Evolutionary conservation across 2,888 invertebrate species (phyloP).

Genomic region (Ectropis crepuscularia): DNA sequence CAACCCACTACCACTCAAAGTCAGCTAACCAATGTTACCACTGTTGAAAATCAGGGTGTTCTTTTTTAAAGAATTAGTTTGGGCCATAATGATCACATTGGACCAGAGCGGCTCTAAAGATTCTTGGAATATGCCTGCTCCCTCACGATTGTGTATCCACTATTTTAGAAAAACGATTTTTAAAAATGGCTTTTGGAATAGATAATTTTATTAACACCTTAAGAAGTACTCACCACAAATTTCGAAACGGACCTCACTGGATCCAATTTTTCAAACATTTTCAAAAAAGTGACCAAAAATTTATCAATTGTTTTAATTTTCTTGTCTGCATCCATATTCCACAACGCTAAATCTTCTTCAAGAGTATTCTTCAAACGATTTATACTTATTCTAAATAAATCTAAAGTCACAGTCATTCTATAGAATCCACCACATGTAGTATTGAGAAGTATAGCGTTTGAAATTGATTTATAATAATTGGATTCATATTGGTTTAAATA

Average conservation of each 20-base stretch:
- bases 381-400: neutral
- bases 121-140: too few relatives aligned
- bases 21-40: too few relatives aligned
- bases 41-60: too few relatives aligned
- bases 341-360: neutral
- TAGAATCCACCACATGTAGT: neutral
- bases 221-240: neutral
- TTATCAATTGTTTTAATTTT: neutral
- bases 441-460: neutral
- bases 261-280: neutral
- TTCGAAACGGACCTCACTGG: neutral
- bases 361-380: neutral
- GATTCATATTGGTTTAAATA: neutral
- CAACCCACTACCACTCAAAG: too few relatives aligned
- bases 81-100: too few relatives aligned
- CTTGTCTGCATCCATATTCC: neutral
- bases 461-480: neutral
- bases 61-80: too few relatives aligned
- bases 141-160: too few relatives aligned
- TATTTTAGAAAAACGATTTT: too few relatives aligned
- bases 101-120: too few relatives aligned
- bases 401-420: constrained; percentile 2
- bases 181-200: neutral
- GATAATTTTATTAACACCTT: neutral
- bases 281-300: neutral